Base-by-base conservation (phyloP, 2,888 invertebrate species). In the Blastobasis adustella region DNA sequence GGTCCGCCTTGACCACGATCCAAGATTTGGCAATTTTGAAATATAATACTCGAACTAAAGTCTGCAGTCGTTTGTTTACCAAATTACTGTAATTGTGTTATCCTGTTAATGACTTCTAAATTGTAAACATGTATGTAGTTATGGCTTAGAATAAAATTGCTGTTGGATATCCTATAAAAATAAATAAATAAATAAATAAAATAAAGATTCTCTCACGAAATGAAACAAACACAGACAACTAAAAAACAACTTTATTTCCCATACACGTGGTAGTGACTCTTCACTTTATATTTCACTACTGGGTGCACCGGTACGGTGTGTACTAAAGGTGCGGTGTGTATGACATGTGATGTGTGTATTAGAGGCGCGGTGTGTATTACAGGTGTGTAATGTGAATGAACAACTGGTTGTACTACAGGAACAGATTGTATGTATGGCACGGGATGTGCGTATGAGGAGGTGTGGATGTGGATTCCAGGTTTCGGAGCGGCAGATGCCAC, bases 221-320 rank as follows among this genome's bases (percentile, higher is more conserved):
- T 44, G 37, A 9, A 46, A 37, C 9, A 46, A 46, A 2, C 38
- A 37, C 37, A 43, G 38, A 49, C 49, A 37, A 49, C 38, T 9
- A 10, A 49, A 47, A 47, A 23, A 23, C 23, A 23, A 9, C 5
- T 62, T 69, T 66, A 69, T 66, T 67, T 67, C 4, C 71, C 69
- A 53, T 68, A 68, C 4, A 69, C 44, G 63, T 71, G 71, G 49
- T 74, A 73, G 58, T 69, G 67, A 4, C 66, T 66, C 50, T 76
- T 76, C 37, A 74, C 69, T 57, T 76, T 74, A 47, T 73, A 73
- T 49, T 75, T 71, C 48, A 57, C 58, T n/a, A 59, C 56, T 37
- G 60, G 47, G 44, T 62, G 55, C 2, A 46, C 45, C 4, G 50
- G 64, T 9, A 60, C 57, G 37, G 58, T 55, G 51, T 62, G 64